Base-by-base conservation (phyloP, 2,113 vertebrate genomes). In the Pomatostomus ruficeps region DNA sequence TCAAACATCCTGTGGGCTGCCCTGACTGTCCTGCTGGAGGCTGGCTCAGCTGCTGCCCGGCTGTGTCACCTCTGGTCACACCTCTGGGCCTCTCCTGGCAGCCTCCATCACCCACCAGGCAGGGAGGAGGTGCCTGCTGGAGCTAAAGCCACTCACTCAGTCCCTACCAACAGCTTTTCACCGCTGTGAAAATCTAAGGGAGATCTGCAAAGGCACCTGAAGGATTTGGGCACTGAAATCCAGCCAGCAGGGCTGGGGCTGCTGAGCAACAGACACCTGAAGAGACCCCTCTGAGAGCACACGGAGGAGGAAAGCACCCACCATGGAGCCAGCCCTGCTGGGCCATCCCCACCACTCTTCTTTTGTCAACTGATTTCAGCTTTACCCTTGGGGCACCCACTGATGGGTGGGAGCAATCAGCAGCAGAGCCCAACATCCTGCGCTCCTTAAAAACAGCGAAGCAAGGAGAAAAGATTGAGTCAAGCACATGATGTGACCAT, bases 311-410 rank as follows among this genome's bases (percentile, higher is more conserved):
- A 29, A 2, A 49, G 24, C 10, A 0, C 6, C 62, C 4, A 31
- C 11, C 70, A 54, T 23, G 28, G 8, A 45, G 33, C 33, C 86
- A 66, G 61, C 61, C n/a, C 11, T 35, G 5, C 63, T 9, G 4
- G 3, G 5, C 55, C 78, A 11, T 20, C 59, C 91, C 12, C 15
- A n/a, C 33, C 51, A 11, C 18, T 36, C 92, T 76, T 36, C 92
- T 76, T 71, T 31, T 72, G 54, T 68, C 75, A 25, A 2, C 61
- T 93, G 42, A 71, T 87, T 86, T 93, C 67, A 91, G 79, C 61
- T 84, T 71, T 93, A 94, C 81, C 84, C 91, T 89, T 40, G 42
- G 11, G 61, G 82, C 91, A 95, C 43, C 73, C 91, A 54, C 55
- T 46, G 81, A 46, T 46, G 71, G 61, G 73, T 9, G 57, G 91